These are phyloP conservation scores for Malurus alboscapulatus DNA, from an alignment of 2,113 vertebrate species.

Conservation along the genomic window DNA sequence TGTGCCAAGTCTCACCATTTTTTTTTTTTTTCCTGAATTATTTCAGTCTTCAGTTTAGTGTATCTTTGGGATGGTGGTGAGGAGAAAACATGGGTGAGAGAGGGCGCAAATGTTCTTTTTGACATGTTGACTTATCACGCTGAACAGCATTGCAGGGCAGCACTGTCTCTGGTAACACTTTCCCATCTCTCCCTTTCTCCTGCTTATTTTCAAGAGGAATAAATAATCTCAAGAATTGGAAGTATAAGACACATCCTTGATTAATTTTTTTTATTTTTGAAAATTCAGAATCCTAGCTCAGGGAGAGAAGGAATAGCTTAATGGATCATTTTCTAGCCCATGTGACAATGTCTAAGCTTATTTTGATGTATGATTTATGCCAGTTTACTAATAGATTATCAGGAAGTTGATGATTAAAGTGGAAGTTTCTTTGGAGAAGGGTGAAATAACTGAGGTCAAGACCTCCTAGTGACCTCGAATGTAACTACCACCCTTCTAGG, in stretches of 20 bases:
- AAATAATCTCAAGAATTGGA: background rate
- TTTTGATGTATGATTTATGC: slow-evolving; percentile 41
- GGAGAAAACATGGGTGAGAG: background rate
- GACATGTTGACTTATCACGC: background rate
- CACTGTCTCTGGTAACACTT: background rate
- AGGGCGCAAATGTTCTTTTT: background rate
- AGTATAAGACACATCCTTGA: background rate
- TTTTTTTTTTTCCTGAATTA: background rate
- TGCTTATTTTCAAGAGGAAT: background rate
- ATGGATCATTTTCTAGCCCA: background rate
- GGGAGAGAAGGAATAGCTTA: background rate
- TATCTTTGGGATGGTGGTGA: background rate
- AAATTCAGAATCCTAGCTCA: background rate
- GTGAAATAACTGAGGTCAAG: slow-evolving; percentile 61
- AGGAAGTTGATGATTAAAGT: slow-evolving; percentile 63
- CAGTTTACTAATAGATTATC: slow-evolving; percentile 49
- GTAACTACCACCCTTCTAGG: slow-evolving; percentile 63
- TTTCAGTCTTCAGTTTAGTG: slow-evolving; percentile 19
- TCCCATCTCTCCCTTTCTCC: background rate
- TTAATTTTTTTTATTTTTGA: background rate
- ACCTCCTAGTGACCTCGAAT: slow-evolving; percentile 57
- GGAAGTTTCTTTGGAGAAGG: slow-evolving; percentile 48
- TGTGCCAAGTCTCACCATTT: slow-evolving; percentile 60
- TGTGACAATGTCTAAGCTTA: background rate
- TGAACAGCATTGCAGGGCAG: background rate